phyloP scores from a whole-genome alignment of 1,140 invertebrate genomes.

The Drosophila baimaii region DNA sequence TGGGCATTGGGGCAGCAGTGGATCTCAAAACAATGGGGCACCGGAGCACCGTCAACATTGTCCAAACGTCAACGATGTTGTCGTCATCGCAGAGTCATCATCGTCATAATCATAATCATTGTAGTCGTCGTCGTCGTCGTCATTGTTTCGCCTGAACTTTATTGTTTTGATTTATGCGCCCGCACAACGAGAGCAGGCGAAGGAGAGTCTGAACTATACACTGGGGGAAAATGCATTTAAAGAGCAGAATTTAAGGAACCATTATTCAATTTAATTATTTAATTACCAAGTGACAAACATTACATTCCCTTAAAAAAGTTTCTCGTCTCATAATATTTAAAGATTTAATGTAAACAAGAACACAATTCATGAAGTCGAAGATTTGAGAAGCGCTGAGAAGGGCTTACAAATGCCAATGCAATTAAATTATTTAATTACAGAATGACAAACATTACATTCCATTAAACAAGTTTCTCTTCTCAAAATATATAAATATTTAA shows the following conservation, averaged over 20 bases:
- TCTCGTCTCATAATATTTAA: too few relatives aligned
- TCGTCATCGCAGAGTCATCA: conserved; percentile 61
- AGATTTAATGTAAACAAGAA: not conserved
- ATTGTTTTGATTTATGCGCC: conserved; percentile 81
- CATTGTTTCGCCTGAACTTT: conserved; percentile 81
- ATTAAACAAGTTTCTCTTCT: too few relatives aligned
- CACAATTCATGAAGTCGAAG: not conserved
- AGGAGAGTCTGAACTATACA: conserved; percentile 10
- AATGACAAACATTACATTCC: too few relatives aligned
- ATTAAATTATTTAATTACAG: too few relatives aligned
- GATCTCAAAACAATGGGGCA: conserved; percentile 58
- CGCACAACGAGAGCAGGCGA: conserved; percentile 46
- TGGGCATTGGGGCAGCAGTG: conserved; percentile 32
- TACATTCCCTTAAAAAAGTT: too few relatives aligned
- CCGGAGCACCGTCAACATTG: conserved; percentile 49
- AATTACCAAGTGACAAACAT: too few relatives aligned
- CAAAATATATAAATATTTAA: too few relatives aligned
- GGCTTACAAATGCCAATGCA: not conserved
- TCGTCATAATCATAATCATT: conserved; percentile 56
- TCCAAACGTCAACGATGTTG: conserved; percentile 54
- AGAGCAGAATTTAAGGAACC: too few relatives aligned
- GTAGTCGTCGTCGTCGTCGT: conserved; percentile 46
- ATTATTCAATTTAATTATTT: too few relatives aligned
- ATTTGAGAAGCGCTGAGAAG: not conserved
- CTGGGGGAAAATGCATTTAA: not conserved